Base-by-base conservation (phyloP, 2,113 vertebrate species). In the Cichladusa arquata region DNA sequence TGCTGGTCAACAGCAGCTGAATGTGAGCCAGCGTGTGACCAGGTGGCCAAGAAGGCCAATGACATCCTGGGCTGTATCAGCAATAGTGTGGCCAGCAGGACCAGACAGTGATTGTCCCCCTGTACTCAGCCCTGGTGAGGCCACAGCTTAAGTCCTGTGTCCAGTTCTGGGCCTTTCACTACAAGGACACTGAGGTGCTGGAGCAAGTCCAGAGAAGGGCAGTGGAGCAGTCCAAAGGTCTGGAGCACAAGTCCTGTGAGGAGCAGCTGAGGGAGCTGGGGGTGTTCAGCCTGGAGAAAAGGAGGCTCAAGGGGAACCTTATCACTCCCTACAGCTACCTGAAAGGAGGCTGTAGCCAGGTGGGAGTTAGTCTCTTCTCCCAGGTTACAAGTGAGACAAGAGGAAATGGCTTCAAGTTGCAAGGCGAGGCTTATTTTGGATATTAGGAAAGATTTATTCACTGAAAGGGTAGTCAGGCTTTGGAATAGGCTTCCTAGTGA, bases 141-240 rank as follows among this genome's bases (percentile, higher is more conserved):
- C 9, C 1, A 24, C 33, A 58, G 5, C n/a, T 54, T 0, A 1
- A 47, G 11, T 31, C 0, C 62, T 48, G 17, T 54, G 22, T 76
- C 14, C 48, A 69, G 25, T 0, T 15, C 23, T 76, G 73, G 24
- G 19, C 10, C 15, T 1, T 1, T 54, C n/a, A 76, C 4, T 48
- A 6, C 26, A 33, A 8, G 6, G 40, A 40, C 20, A 42, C 1
- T 45, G 69, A 60, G 28, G 8, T 5, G 9, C 36, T 24, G 3
- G 8, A 69, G 14, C 0, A 0, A 23, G 8, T 48, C 47, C 70
- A 69, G 62, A 15, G 18, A 54, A 69, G 14, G 31, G 12, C 54
- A 33, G 8, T 0, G 0, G 24, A 62, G 7, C 9, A 34, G 40
- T 5, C 2, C 3, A 61, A 54, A 31, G 2, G 33, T 45, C 23